Evolutionary conservation across 2,113 vertebrate species (phyloP).

Genomic region (Toxotes jaculatrix): DNA sequence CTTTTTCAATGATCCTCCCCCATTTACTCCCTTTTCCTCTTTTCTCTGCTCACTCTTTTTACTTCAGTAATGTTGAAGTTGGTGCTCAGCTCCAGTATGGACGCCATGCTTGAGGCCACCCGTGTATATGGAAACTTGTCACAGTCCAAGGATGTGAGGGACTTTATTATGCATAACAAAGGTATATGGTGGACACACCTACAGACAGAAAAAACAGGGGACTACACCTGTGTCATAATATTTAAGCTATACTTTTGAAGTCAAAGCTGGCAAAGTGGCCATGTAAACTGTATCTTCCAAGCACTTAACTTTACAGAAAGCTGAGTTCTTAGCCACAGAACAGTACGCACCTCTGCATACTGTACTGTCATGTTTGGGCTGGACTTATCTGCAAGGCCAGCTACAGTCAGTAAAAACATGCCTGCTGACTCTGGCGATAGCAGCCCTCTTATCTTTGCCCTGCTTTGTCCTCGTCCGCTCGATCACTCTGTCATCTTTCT

Average conservation of each 20-base stretch:
- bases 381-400: conserved; percentile 68
- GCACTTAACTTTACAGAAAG: conserved; percentile 3
- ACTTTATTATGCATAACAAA: conserved; percentile 74
- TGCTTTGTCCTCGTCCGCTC: conserved; percentile 34
- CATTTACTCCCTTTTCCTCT: not conserved
- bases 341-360: conserved; percentile 2
- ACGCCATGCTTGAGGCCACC: conserved; percentile 70
- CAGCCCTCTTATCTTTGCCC: conserved; percentile 56
- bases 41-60: not conserved
- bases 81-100: conserved; percentile 72
- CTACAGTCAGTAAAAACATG: conserved; percentile 57
- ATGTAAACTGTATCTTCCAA: not conserved
- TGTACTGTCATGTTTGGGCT: conserved; percentile 52
- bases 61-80: conserved; percentile 73
- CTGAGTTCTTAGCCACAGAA: not conserved
- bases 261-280: not conserved
- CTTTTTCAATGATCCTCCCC: not conserved
- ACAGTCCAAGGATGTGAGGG: conserved; percentile 64
- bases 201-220: not conserved
- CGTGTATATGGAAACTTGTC: conserved; percentile 78
- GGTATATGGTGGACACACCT: conserved; percentile 54
- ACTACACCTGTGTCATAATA: too few species aligned
- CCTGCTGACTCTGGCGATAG: conserved; percentile 47
- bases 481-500: conserved; percentile 28
- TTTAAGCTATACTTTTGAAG: not conserved